Conservation (phyloP, 2,888 invertebrate genomes). For the Tipula unca region DNA sequence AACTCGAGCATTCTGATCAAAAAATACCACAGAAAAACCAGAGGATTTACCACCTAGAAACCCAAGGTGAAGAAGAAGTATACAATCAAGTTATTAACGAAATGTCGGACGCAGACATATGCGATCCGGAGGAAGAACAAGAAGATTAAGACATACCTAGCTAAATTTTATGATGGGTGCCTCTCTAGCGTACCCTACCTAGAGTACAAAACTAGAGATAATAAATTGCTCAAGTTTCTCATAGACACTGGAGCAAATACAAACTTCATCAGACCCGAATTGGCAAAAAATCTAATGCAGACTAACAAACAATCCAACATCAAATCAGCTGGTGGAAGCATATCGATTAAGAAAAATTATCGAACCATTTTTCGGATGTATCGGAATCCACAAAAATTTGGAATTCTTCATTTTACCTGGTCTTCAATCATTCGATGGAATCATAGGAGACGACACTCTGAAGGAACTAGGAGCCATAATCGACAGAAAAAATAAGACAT, state of each 20-base stretch:
- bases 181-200: too few relatives aligned
- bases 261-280: too few relatives aligned
- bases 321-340: too few relatives aligned
- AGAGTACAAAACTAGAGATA: too few relatives aligned
- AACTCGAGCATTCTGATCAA: not conserved
- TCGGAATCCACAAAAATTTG: not conserved
- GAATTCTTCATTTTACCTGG: too few relatives aligned
- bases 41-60: not conserved
- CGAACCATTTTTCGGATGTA: not conserved
- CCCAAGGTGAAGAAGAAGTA: not conserved
- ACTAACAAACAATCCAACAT: not conserved
- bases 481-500: too few relatives aligned
- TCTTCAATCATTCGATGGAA: not conserved
- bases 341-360: not conserved
- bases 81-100: too few relatives aligned
- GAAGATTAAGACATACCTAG: not conserved
- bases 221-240: too few relatives aligned
- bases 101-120: not conserved
- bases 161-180: not conserved
- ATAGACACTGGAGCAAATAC: too few relatives aligned
- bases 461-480: too few relatives aligned
- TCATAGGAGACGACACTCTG: too few relatives aligned
- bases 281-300: not conserved
- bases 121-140: not conserved
- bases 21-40: not conserved